Evolutionary conservation across 2,888 invertebrate genomes (phyloP), one percentile per base, ranked within the genome.

Genomic region (Gibbula magus): DNA sequence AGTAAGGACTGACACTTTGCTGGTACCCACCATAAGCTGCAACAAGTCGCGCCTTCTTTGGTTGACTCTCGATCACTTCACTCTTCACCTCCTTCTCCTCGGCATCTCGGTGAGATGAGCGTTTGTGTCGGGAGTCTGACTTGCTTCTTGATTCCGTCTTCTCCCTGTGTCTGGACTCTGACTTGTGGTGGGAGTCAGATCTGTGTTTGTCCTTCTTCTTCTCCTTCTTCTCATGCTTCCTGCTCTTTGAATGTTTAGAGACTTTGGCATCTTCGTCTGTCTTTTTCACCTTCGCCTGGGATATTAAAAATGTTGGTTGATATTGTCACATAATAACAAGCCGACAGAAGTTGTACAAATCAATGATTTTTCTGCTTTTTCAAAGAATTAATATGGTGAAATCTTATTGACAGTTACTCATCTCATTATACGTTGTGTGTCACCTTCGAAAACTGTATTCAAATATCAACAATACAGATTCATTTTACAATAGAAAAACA

Each of bases 181-280:
- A 45, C 74, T 51, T 74, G 22, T 74, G 20, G 32, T 45, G 45
- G 1, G 8, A 51, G 51, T 61, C 66, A 1, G 70, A 70, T 35
- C 39, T 16, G 54, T 82, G 78, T 13, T 78, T 80, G n/a, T 83
- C 73, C 75, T 67, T 70, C 16, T 80, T 79, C 66, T 79, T 81
- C n/a, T 78, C 73, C 16, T 45, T 67, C 8, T 20, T 70, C n/a
- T 70, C 70, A 20, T 70, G 70, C 20, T 70, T 70, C 61, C 29
- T 61, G 29, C 29, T 29, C 18, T 61, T 61, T 10, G 61, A 25
- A 18, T 61, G 61, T n/a, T 61, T 61, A 13, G 29, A 29, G 3
- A 25, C 61, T 61, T 61, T 61, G 8, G 25, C 13, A 13, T 61
- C 61, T 5, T 10, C 45, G 13, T 45, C 45, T 8, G 45, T 4